phyloP scores from a whole-genome alignment of 2,113 vertebrate species.

The Mugil cephalus region DNA sequence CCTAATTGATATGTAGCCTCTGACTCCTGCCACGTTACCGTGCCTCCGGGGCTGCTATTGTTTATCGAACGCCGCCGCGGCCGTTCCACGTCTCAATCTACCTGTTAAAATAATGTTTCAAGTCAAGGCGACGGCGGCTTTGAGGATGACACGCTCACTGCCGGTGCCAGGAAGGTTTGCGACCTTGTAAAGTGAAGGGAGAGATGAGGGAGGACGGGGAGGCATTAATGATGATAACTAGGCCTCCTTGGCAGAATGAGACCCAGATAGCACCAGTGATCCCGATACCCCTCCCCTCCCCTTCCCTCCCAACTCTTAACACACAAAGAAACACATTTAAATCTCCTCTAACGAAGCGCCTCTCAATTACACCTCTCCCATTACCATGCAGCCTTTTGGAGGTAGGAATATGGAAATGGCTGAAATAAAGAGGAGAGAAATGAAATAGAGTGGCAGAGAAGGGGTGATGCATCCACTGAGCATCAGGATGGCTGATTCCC shows the following conservation, averaged over 20 bases:
- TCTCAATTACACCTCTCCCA: conserved; percentile 80
- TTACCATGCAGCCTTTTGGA: conserved; percentile 74
- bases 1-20: conserved; percentile 73
- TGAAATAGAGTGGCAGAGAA: conserved; percentile 49
- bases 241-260: conserved; percentile 58
- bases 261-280: conserved; percentile 66
- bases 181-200: conserved; percentile 71
- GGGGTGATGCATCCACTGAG: conserved; percentile 66
- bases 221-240: conserved; percentile 71
- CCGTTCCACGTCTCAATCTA: conserved; percentile 62
- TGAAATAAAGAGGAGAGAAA: conserved; percentile 59
- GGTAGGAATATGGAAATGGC: conserved; percentile 78
- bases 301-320: conserved; percentile 38
- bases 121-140: conserved; percentile 40
- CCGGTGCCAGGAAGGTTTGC: conserved; percentile 59
- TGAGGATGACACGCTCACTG: conserved; percentile 61
- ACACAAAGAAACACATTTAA: conserved; percentile 77
- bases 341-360: conserved; percentile 75
- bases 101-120: conserved; percentile 47
- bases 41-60: conserved; percentile 58
- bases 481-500: conserved; percentile 73
- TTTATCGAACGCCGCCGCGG: conserved; percentile 61
- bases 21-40: conserved; percentile 49
- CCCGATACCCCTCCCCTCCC: conserved; percentile 45
- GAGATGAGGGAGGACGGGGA: conserved; percentile 40